Percentiles rank a stretch among this genome's conserved stretches.
Evolutionary conservation across 2,797 vertebrate genomes (phyloP).

Genomic region (Graptemys geographica): DNA sequence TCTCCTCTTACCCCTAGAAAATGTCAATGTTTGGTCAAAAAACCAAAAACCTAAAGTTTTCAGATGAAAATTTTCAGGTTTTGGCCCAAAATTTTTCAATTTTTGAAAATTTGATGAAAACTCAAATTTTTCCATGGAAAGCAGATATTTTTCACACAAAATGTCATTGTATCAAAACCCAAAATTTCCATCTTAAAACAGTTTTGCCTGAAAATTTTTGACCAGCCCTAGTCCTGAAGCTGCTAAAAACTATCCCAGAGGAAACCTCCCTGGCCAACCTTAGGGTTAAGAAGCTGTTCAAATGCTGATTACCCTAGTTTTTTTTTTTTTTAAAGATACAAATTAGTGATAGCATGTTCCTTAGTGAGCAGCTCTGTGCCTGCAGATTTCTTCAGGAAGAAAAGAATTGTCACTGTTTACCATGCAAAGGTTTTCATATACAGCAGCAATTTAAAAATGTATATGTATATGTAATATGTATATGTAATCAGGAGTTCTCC

Average conservation of each 20-base stretch:
- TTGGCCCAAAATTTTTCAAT: not conserved
- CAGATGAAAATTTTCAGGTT: not conserved
- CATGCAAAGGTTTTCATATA: no score
- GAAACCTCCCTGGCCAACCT: no score
- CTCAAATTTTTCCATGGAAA: no score
- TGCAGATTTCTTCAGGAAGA: constrained; percentile 63
- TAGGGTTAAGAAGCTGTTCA: not conserved
- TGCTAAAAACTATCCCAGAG: not conserved
- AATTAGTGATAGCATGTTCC: not conserved
- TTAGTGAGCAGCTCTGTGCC: constrained; percentile 62
- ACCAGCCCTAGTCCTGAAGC: not conserved
- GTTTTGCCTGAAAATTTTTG: no score
- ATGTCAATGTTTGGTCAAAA: not conserved
- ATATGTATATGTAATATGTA: no score
- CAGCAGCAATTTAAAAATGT: no score
- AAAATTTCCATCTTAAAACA: no score
- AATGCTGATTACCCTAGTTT: not conserved
- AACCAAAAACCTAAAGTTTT: not conserved
- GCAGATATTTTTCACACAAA: no score
- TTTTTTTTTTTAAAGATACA: constrained; percentile 33
- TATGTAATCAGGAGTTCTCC: no score
- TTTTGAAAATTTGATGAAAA: no score
- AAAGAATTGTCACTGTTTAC: constrained; percentile 30
- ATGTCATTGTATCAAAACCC: no score
- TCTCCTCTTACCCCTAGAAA: not conserved